Evolutionary conservation across 2,888 invertebrate species (phyloP).

Genomic region (Zonitis immaculata): DNA sequence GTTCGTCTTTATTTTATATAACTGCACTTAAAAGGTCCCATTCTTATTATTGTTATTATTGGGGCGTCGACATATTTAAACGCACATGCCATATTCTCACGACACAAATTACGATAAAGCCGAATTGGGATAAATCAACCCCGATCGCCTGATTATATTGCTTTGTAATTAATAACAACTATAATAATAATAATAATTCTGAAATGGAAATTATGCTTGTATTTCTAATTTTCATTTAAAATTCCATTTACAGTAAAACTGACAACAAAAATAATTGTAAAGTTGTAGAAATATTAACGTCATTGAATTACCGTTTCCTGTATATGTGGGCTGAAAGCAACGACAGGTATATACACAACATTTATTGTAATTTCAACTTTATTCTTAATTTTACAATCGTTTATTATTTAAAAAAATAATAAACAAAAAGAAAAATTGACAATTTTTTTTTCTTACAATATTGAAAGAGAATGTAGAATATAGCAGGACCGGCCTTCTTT

Average conservation of each 20-base stretch:
- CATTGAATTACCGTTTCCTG: conserved; percentile 12
- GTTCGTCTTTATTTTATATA: conserved; percentile 13
- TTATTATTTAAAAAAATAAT: background rate
- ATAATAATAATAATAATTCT: background rate
- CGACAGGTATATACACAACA: conserved; percentile 12
- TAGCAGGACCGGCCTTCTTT: too few relatives aligned
- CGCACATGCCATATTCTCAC: conserved; percentile 14
- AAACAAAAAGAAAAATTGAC: background rate
- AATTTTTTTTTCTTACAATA: background rate
- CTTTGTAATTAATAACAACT: background rate
- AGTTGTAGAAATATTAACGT: conserved; percentile 5
- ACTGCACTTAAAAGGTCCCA: conserved; percentile 11
- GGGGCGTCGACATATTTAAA: conserved; percentile 13
- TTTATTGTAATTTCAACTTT: conserved; percentile 12
- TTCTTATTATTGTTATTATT: conserved; percentile 6
- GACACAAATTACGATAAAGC: conserved; percentile 4
- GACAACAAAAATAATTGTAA: background rate
- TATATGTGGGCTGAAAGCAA: conserved; percentile 11
- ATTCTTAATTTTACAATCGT: background rate
- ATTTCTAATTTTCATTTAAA: background rate
- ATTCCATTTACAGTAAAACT: background rate
- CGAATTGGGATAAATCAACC: background rate
- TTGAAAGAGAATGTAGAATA: too few relatives aligned
- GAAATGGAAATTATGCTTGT: too few relatives aligned
- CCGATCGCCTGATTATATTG: too few relatives aligned